Base-by-base conservation (phyloP, 2,888 invertebrate genomes). In the Sinotaia quadrata region DNA sequence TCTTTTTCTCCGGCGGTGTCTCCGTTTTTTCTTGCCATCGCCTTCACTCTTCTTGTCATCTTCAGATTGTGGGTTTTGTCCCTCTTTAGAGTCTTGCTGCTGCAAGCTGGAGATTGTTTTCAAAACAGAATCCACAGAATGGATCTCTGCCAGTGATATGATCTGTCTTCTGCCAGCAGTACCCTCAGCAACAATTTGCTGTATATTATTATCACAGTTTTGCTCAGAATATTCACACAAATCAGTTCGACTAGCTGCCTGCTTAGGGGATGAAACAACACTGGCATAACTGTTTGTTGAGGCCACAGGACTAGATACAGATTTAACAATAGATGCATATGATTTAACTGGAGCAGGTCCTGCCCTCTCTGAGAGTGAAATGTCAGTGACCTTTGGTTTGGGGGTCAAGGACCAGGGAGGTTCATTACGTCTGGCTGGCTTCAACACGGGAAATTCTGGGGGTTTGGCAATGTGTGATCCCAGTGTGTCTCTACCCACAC, bases 1-100 rank as follows among this genome's bases (percentile, higher is more conserved):
- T 60, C 69, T 59, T 36, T 69, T 72, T 56, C 74, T 72, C 67
- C 73, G 75, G 57, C 72, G 73, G 52, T 51, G 57, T 44, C 44
- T 72, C 69, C 37, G 63, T 24, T 47, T 60, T 37, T 73, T 68
- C 59, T 62, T 60, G 15, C 66, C 69, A 12, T 49, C 60, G 0
- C 34, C 47, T 2, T 65, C 58, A 44, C 49, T 57, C n/a, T 24
- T 47, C 29, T 34, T 60, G 15, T 36, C 54, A 33, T 41, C 56
- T 2, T 33, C 34, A 3, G 52, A 47, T 18, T 47, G 47, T 4
- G 4, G 21, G 4, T 24, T 24, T 4, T 47, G 47, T 18, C 24
- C 21, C 18, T 4, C 12, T 47, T 44, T 21, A 24, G 3, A 31
- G 24, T 24, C 0, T 2, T 44, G 47, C 49, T 59, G 59, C 37